Conservation (phyloP, 2,797 vertebrate genomes). For the Esox lucius region DNA sequence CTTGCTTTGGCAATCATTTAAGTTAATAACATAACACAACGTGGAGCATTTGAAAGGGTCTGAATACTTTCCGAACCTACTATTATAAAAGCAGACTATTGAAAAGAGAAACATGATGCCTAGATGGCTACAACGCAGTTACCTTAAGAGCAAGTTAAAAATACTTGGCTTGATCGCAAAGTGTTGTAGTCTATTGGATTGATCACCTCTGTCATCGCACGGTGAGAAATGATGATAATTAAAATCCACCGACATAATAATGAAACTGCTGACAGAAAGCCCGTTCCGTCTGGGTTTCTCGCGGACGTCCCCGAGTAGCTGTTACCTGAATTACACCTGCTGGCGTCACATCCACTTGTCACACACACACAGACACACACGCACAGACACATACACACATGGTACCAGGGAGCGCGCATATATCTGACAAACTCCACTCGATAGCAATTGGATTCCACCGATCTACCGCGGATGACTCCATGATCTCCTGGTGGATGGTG, state of each 20-base stretch:
- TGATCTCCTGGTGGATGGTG: constrained; percentile 34
- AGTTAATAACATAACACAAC: no score
- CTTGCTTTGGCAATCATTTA: no score
- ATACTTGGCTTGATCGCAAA: neutral
- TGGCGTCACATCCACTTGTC: constrained; percentile 47
- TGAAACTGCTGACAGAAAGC: constrained; percentile 54
- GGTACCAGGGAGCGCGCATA: constrained; percentile 51
- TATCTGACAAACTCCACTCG: constrained; percentile 38
- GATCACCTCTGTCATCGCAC: constrained; percentile 30
- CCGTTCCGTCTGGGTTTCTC: constrained; percentile 30
- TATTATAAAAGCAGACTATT: no score
- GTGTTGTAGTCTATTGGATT: neutral
- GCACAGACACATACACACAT: constrained; percentile 15
- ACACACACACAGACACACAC: constrained; percentile 41
- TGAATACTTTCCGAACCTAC: no score
- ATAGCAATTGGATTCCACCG: constrained; percentile 52
- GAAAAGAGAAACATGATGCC: neutral
- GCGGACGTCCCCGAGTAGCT: constrained; percentile 35
- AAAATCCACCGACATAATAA: constrained; percentile 51
- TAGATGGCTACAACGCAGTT: neutral
- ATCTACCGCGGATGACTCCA: constrained; percentile 47
- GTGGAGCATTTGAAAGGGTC: no score
- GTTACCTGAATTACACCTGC: constrained; percentile 73
- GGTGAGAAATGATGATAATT: constrained; percentile 56
- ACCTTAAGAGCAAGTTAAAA: neutral